These are phyloP conservation scores for Antechinus stuartii DNA, from an alignment of 2,113 vertebrate species.

Conservation along the genomic window DNA sequence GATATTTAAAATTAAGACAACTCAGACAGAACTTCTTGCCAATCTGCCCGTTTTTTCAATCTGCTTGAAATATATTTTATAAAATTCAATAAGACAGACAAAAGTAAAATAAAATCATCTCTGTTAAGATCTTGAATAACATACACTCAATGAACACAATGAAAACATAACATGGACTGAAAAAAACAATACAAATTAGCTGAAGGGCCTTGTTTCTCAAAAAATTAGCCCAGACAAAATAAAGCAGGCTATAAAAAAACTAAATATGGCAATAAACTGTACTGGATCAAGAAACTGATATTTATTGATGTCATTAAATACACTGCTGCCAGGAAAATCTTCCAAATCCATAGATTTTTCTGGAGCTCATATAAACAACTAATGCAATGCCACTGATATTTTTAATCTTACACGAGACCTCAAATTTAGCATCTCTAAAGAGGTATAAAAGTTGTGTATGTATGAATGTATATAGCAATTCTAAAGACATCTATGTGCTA, in stretches of 20 bases:
- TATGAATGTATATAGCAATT: neutral
- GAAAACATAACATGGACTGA: neutral
- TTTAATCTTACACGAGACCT: neutral
- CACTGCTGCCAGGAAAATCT: neutral
- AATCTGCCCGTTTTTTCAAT: neutral
- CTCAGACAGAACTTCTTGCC: neutral
- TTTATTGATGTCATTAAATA: neutral
- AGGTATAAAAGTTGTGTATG: neutral
- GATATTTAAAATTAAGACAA: neutral
- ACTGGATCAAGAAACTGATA: neutral
- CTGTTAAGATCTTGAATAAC: neutral
- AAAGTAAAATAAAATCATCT: neutral
- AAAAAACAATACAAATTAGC: neutral
- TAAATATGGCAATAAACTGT: neutral
- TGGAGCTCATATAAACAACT: neutral
- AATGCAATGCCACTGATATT: neutral
- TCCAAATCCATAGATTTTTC: neutral
- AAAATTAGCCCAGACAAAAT: neutral
- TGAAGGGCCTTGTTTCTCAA: neutral
- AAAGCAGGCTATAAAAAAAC: neutral
- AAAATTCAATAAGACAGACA: neutral
- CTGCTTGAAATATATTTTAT: neutral
- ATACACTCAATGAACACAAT: neutral
- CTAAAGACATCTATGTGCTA: neutral
- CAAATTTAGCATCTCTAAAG: neutral